Base-by-base conservation (phyloP, 2,888 invertebrate genomes). In the Prosopocoilus inquinatus region DNA sequence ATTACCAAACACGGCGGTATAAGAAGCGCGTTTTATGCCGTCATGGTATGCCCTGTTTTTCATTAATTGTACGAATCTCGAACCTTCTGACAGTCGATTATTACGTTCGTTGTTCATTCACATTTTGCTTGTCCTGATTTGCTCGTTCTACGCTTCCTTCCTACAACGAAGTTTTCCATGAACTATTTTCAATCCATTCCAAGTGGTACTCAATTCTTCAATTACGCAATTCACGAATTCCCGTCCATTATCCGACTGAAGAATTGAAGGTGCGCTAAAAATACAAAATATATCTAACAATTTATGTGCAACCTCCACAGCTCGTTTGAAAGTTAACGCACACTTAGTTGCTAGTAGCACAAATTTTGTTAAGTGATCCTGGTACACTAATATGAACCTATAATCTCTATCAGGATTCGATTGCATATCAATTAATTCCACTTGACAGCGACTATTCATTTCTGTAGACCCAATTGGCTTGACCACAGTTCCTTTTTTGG, bases 141-240 rank as follows among this genome's bases (percentile, higher is more conserved):
- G n/a, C n/a, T n/a, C n/a, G n/a, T n/a, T n/a, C n/a, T n/a, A n/a
- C n/a, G n/a, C n/a, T n/a, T n/a, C n/a, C n/a, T n/a, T n/a, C n/a
- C n/a, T n/a, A n/a, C n/a, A n/a, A n/a, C n/a, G n/a, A n/a, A n/a
- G 70, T 63, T 75, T 71, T 20, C 73, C 71, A 44, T 73, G 71
- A 28, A 74, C 68, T 32, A 75, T 70, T 67, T 75, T n/a, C n/a
- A n/a, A n/a, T n/a, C n/a, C n/a, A n/a, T n/a, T n/a, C n/a, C n/a
- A n/a, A n/a, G n/a, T n/a, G n/a, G n/a, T n/a, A n/a, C n/a, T n/a
- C n/a, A n/a, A n/a, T n/a, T n/a, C n/a, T n/a, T 59, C 47, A 33
- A 69, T 63, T 33, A 71, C 47, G 36, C 57, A 34, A 50, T 67
- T 70, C 28, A 47, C 57, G 64, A 75, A 74, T 58, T 72, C 72